These are phyloP conservation scores for Dioctria linearis DNA, from an alignment of 2,888 invertebrate genomes.

Conservation along the genomic window DNA sequence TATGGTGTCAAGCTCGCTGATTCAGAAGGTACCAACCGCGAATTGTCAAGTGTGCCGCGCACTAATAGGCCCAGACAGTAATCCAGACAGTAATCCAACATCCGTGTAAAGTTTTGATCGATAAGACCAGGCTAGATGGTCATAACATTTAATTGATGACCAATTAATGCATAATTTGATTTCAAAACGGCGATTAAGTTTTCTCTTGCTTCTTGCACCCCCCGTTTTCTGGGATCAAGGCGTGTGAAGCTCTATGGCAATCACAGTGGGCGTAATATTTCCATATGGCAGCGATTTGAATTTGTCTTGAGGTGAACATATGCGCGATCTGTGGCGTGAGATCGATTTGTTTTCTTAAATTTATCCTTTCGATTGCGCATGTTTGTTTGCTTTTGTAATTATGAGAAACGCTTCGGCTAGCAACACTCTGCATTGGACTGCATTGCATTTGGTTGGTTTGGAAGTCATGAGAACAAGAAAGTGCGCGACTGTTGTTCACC, in stretches of 20 bases:
- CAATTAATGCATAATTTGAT: constrained; percentile 53
- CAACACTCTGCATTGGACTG: neutral
- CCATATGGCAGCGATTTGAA: constrained; percentile 1
- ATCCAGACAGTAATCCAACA: constrained; percentile 46
- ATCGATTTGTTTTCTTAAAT: constrained; percentile 28
- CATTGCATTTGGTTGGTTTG: no score
- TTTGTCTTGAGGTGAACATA: constrained; percentile 1
- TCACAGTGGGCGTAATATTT: constrained; percentile 27
- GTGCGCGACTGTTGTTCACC: constrained; percentile 4
- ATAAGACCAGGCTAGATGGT: constrained; percentile 44
- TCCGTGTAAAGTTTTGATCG: constrained; percentile 49
- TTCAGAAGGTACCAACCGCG: neutral
- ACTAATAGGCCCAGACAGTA: constrained; percentile 25
- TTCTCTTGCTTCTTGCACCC: no score
- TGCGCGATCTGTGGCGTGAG: constrained; percentile 13
- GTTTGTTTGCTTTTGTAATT: neutral
- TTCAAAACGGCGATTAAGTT: constrained; percentile 41
- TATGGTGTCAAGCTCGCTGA: constrained; percentile 6
- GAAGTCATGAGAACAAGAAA: neutral
- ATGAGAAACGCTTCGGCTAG: neutral
- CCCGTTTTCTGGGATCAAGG: neutral
- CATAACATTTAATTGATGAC: constrained; percentile 53
- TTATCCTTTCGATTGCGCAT: neutral
- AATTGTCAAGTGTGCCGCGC: neutral
- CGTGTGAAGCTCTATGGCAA: constrained; percentile 7